phyloP scores from a whole-genome alignment of 2,797 vertebrate genomes.

The Tenualosa thibaudeaui region DNA sequence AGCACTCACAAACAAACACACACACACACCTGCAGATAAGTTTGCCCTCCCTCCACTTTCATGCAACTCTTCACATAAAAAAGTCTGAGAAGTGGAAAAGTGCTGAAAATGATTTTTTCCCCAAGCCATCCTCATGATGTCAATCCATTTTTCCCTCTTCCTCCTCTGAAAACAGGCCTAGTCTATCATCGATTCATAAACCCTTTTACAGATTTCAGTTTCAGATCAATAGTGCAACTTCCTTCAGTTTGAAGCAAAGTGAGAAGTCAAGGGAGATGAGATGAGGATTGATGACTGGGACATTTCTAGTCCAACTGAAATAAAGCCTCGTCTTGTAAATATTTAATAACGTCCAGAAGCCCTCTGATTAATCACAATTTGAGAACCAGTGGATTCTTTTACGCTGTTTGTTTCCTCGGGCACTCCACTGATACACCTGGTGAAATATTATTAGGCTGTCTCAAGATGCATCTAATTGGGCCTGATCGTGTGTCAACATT shows the following conservation, averaged over 20 bases:
- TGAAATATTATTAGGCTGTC: background rate
- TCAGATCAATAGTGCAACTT: slow-evolving; percentile 69
- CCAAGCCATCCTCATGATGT: background rate
- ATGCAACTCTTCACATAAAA: background rate
- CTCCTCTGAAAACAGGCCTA: slow-evolving; percentile 48
- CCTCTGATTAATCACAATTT: slow-evolving; percentile 63
- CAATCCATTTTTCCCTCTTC: background rate
- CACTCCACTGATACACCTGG: slow-evolving; percentile 38
- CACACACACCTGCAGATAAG: background rate
- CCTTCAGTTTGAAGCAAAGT: slow-evolving; percentile 64
- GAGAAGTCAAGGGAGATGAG: slow-evolving; percentile 59
- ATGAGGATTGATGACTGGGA: slow-evolving; percentile 66
- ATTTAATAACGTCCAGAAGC: slow-evolving; percentile 62
- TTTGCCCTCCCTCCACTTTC: background rate
- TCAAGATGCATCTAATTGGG: slow-evolving; percentile 18
- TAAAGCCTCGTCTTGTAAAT: slow-evolving; percentile 64
- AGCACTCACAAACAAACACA: background rate
- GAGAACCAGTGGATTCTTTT: slow-evolving; percentile 55
- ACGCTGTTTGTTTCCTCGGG: slow-evolving; percentile 51
- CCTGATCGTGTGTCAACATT: slow-evolving; percentile 13
- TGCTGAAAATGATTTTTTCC: background rate
- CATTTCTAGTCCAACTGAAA: slow-evolving; percentile 63
- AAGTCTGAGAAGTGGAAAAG: background rate
- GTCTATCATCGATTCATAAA: slow-evolving; percentile 65
- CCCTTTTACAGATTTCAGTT: slow-evolving; percentile 66